Evolutionary conservation across 2,888 invertebrate genomes (phyloP).

Genomic region (Sinopyrophorus schimmeli): DNA sequence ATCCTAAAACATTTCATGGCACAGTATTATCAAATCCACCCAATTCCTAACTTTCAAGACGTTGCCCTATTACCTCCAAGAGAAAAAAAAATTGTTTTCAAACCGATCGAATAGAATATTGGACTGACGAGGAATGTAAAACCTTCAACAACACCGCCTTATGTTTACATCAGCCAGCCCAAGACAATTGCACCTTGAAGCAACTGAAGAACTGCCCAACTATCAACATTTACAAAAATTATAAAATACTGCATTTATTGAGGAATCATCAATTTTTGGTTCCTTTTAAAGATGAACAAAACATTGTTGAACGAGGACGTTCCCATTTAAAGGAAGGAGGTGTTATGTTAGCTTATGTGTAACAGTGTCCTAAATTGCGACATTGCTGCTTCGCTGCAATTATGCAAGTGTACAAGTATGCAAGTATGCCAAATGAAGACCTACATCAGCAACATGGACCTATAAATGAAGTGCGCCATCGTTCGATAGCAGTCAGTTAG

Average conservation of each 20-base stretch:
- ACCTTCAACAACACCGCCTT: background rate
- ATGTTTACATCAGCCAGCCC: background rate
- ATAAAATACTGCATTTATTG: background rate
- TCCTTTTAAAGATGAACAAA: constrained; percentile 1
- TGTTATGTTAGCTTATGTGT: too few relatives aligned
- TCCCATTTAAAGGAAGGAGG: too few relatives aligned
- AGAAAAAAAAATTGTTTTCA: background rate
- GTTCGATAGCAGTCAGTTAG: too few relatives aligned
- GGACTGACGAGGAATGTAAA: constrained; percentile 6
- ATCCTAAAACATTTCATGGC: background rate
- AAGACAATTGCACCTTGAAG: constrained; percentile 3
- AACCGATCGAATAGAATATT: background rate
- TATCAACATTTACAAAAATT: background rate
- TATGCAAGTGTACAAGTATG: too few relatives aligned
- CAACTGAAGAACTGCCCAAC: background rate
- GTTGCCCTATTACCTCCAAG: background rate
- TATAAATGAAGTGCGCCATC: too few relatives aligned
- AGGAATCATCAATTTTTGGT: constrained; percentile 1
- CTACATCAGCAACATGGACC: too few relatives aligned
- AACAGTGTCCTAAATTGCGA: too few relatives aligned
- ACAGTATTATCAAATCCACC: constrained; percentile 1
- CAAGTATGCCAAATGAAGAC: too few relatives aligned
- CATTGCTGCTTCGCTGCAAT: too few relatives aligned
- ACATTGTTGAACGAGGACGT: constrained; percentile 3
- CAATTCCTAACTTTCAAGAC: background rate